These are phyloP conservation scores for Aptenodytes patagonicus DNA, from an alignment of 2,113 vertebrate species.

Conservation along the genomic window DNA sequence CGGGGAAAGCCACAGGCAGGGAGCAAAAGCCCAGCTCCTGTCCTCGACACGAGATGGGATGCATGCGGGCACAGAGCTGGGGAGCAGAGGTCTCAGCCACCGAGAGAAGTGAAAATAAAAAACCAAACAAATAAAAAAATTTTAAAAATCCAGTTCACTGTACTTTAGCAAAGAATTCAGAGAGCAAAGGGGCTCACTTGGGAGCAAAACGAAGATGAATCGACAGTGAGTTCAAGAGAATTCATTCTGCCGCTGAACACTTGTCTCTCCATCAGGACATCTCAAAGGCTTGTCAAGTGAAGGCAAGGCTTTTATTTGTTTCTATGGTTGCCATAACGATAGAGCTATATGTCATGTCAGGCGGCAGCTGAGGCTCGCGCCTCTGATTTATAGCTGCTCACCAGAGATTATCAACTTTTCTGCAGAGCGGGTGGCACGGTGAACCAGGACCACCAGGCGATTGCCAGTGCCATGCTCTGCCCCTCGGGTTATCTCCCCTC, in stretches of 20 bases:
- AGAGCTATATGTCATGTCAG: constrained; percentile 73
- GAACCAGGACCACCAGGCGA: not conserved
- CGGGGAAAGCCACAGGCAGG: not conserved
- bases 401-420: constrained; percentile 67
- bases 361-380: constrained; percentile 46
- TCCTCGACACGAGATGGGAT: rapidly evolving
- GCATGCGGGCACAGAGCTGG: rapidly evolving
- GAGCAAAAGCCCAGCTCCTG: not conserved
- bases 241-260: constrained; percentile 61
- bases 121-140: not conserved
- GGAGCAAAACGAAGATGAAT: constrained; percentile 72
- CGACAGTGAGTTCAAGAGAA: constrained; percentile 59
- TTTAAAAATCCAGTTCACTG: not conserved
- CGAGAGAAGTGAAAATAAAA: not conserved
- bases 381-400: constrained; percentile 65
- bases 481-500: not conserved
- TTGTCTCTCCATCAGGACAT: constrained; percentile 71
- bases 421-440: constrained; percentile 22
- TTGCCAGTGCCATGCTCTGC: not conserved
- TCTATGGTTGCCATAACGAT: constrained; percentile 73
- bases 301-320: constrained; percentile 67
- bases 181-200: constrained; percentile 37
- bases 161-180: not conserved
- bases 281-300: constrained; percentile 63
- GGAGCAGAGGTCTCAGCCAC: not conserved